Conservation (phyloP, 2,888 invertebrate genomes). For the Branchipolynoe longqiensis region DNA sequence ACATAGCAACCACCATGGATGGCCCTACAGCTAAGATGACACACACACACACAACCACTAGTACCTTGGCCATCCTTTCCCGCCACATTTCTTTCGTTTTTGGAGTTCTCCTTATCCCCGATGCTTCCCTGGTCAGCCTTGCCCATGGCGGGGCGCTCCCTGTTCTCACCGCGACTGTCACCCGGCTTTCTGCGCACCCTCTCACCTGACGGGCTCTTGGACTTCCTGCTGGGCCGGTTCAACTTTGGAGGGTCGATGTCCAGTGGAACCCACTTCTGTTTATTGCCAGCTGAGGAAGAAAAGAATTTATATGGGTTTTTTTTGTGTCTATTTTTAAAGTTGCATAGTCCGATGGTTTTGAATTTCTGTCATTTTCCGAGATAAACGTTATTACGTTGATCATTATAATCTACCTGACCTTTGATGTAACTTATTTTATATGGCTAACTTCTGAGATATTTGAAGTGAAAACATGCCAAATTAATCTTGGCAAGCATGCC, state of each 20-base stretch:
- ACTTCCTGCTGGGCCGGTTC: conserved; percentile 61
- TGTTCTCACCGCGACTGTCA: too few relatives aligned
- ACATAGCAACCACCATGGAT: too few relatives aligned
- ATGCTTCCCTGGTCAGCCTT: neutral
- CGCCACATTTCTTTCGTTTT: conserved; percentile 36
- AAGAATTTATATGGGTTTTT: too few relatives aligned
- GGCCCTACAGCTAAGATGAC: neutral
- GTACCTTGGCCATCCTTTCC: neutral
- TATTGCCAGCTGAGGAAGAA: conserved; percentile 71
- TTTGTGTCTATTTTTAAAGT: too few relatives aligned
- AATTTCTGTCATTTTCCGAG: too few relatives aligned
- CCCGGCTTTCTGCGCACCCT: conserved; percentile 19
- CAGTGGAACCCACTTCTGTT: conserved; percentile 94
- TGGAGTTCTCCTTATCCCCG: conserved; percentile 42
- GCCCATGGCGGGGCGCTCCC: neutral
- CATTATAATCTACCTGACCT: too few relatives aligned
- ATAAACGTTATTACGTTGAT: too few relatives aligned
- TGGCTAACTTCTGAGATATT: too few relatives aligned
- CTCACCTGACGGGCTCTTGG: conserved; percentile 59
- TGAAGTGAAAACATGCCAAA: too few relatives aligned
- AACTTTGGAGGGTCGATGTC: conserved; percentile 90
- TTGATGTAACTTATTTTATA: too few relatives aligned
- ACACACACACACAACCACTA: neutral
- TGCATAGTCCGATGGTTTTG: too few relatives aligned
- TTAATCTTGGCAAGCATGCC: too few relatives aligned